phyloP scores from a whole-genome alignment of 1,140 invertebrate genomes.

The Apis cerana region DNA sequence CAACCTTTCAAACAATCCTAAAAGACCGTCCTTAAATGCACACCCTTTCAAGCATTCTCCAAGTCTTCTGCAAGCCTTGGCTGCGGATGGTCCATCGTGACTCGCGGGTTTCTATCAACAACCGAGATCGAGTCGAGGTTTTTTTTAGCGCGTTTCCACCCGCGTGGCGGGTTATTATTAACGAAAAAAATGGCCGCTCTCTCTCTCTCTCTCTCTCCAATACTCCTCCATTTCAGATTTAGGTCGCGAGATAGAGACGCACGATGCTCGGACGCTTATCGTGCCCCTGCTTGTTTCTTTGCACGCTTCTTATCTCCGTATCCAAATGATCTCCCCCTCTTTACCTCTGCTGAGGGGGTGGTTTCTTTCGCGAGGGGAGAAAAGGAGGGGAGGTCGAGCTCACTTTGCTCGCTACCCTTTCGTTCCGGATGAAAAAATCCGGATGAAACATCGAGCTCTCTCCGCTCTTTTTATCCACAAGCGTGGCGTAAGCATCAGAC shows the following conservation, averaged over 20 bases:
- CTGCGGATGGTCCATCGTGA: constrained; percentile 30
- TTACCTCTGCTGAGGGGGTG: neutral
- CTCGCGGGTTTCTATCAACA: neutral
- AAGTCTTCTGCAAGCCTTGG: neutral
- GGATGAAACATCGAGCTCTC: constrained; percentile 13
- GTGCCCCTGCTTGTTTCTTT: constrained; percentile 29
- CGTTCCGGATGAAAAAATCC: constrained; percentile 46
- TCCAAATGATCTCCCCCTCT: constrained; percentile 19
- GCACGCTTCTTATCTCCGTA: constrained; percentile 48
- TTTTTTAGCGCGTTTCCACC: neutral
- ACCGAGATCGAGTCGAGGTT: neutral
- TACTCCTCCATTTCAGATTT: constrained; percentile 57
- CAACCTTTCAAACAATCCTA: neutral
- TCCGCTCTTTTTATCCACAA: constrained; percentile 32
- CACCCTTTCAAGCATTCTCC: constrained; percentile 14
- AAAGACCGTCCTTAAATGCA: constrained; percentile 12
- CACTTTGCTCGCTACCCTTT: constrained; percentile 5
- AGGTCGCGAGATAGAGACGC: constrained; percentile 52
- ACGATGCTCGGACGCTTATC: constrained; percentile 30
- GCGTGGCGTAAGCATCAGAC: neutral
- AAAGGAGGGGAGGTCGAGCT: neutral
- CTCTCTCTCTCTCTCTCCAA: no score
- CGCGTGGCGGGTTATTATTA: neutral
- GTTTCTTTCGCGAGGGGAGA: constrained; percentile 13
- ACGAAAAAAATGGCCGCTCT: constrained; percentile 14